These are phyloP conservation scores for Drosophila melanocephala DNA, from an alignment of 2,888 invertebrate species.

Conservation along the genomic window DNA sequence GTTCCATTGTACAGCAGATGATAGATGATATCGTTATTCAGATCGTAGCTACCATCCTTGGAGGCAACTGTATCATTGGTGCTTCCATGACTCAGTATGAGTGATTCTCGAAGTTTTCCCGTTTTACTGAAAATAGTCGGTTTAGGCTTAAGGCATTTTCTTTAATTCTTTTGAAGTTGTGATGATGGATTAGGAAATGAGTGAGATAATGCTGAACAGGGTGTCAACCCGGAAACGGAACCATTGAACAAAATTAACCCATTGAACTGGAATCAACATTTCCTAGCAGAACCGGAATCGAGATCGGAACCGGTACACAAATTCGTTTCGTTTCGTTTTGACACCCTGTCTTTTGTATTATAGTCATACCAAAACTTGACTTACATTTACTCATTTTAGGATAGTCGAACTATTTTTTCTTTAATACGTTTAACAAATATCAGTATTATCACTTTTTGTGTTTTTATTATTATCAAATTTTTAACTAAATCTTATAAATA, in stretches of 20 bases:
- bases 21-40: conserved; percentile 82
- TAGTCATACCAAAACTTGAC: conserved; percentile 35
- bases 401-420: too few relatives aligned
- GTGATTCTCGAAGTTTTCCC: conserved; percentile 74
- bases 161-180: too few relatives aligned
- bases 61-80: conserved; percentile 80
- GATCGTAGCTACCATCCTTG: conserved; percentile 79
- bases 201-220: too few relatives aligned
- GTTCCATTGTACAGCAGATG: conserved; percentile 81
- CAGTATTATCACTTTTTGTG: not conserved
- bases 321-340: too few relatives aligned
- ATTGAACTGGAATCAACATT: too few relatives aligned
- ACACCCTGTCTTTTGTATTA: not conserved
- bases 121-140: conserved; percentile 69
- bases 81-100: conserved; percentile 83
- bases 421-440: not conserved
- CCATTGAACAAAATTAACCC: too few relatives aligned
- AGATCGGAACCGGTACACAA: too few relatives aligned
- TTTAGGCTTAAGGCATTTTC: not conserved
- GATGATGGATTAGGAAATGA: not conserved
- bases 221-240: too few relatives aligned
- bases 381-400: conserved; percentile 75
- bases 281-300: too few relatives aligned
- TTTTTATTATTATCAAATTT: not conserved
- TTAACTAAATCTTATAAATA: not conserved